These are phyloP conservation scores for Ciconia nigra DNA, from an alignment of 2,797 vertebrate species.

Conservation along the genomic window DNA sequence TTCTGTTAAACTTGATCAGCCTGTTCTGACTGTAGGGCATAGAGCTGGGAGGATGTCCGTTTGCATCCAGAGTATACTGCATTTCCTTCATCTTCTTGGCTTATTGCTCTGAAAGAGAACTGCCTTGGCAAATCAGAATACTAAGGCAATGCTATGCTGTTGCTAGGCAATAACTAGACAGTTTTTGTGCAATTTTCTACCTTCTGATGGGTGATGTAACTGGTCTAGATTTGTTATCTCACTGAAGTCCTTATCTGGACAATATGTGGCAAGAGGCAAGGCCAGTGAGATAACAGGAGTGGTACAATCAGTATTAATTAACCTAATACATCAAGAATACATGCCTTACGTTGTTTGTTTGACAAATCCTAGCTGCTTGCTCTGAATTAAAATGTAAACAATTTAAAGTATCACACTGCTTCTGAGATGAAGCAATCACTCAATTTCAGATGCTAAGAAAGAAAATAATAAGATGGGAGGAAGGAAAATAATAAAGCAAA, in stretches of 20 bases:
- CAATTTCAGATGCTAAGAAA: neutral
- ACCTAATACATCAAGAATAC: neutral
- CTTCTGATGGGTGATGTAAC: constrained; percentile 13
- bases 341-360: neutral
- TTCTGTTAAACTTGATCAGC: neutral
- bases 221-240: neutral
- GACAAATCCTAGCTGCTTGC: neutral
- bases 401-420: neutral
- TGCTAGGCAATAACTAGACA: constrained; percentile 49
- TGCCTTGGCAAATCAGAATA: neutral
- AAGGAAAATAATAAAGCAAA: neutral
- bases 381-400: constrained; percentile 7
- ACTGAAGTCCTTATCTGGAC: neutral
- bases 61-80: neutral
- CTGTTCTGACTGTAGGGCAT: neutral
- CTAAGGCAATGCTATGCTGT: neutral
- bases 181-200: constrained; percentile 24
- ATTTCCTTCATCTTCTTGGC: neutral
- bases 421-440: neutral
- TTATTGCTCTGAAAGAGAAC: neutral
- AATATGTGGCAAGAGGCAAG: neutral
- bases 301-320: constrained; percentile 38
- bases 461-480: neutral
- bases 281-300: neutral
- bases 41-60: neutral